These are phyloP conservation scores for Leptatherina wallacei DNA, from an alignment of 2,797 vertebrate genomes.

Conservation along the genomic window DNA sequence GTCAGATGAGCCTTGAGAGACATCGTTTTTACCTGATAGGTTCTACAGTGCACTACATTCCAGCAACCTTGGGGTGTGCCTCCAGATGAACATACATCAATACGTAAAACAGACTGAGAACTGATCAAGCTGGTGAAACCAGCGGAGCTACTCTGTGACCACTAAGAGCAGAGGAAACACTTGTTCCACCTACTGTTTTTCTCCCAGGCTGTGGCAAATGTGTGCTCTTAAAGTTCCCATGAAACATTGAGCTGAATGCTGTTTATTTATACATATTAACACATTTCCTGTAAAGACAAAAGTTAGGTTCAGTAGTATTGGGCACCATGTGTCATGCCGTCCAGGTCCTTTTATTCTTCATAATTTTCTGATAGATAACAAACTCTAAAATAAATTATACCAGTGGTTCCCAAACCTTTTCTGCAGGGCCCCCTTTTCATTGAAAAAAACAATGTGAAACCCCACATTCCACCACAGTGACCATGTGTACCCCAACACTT, in stretches of 20 bases:
- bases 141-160: constrained; percentile 17
- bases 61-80: constrained; percentile 31
- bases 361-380: background rate
- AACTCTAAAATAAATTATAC: too few species aligned
- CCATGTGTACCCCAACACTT: too few species aligned
- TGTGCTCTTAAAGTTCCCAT: background rate
- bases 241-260: background rate
- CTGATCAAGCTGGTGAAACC: constrained; percentile 31
- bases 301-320: background rate
- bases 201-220: background rate
- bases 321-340: too few species aligned
- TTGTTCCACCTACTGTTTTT: constrained; percentile 1
- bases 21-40: constrained; percentile 27
- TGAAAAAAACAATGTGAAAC: background rate
- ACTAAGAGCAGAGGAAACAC: constrained; percentile 7
- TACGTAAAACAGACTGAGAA: constrained; percentile 5
- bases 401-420: too few species aligned
- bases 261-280: background rate
- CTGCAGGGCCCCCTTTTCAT: too few species aligned
- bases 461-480: too few species aligned
- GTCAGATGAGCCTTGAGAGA: constrained; percentile 38
- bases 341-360: background rate
- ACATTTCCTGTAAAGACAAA: background rate
- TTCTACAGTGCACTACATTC: constrained; percentile 37
- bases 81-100: constrained; percentile 41